These are phyloP conservation scores for Trichomycterus rosablanca DNA, from an alignment of 2,113 vertebrate genomes.

Conservation along the genomic window DNA sequence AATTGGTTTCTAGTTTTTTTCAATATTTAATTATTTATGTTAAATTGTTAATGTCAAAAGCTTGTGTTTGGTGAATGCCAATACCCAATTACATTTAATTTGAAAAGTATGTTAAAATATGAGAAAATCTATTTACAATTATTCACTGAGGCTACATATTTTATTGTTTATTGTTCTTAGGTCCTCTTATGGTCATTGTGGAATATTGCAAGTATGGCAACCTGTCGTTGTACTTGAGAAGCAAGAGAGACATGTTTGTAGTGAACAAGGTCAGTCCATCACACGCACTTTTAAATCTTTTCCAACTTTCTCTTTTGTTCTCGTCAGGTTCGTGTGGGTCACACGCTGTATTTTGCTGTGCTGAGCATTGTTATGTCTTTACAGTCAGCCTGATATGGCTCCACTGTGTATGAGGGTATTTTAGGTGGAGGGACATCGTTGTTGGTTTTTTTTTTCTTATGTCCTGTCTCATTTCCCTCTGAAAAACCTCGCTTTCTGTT, in stretches of 20 bases:
- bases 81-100: too few species aligned
- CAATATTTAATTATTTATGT: too few species aligned
- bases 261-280: constrained; percentile 69
- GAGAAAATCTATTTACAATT: too few species aligned
- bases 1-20: too few species aligned
- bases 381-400: neutral
- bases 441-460: constrained; percentile 19
- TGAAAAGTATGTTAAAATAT: too few species aligned
- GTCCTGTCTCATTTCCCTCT: constrained; percentile 36
- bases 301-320: neutral
- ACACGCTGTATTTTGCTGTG: neutral
- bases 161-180: constrained; percentile 55
- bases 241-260: constrained; percentile 82
- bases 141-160: too few species aligned
- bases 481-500: constrained; percentile 23
- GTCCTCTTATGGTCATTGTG: constrained; percentile 93
- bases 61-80: too few species aligned
- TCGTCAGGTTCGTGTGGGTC: neutral
- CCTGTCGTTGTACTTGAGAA: constrained; percentile 87
- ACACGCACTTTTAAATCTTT: neutral
- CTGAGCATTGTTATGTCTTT: constrained; percentile 7
- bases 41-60: too few species aligned
- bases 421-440: neutral
- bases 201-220: constrained; percentile 92
- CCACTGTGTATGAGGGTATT: neutral